Base-by-base conservation (phyloP, 2,113 vertebrate species). In the Solea senegalensis region DNA sequence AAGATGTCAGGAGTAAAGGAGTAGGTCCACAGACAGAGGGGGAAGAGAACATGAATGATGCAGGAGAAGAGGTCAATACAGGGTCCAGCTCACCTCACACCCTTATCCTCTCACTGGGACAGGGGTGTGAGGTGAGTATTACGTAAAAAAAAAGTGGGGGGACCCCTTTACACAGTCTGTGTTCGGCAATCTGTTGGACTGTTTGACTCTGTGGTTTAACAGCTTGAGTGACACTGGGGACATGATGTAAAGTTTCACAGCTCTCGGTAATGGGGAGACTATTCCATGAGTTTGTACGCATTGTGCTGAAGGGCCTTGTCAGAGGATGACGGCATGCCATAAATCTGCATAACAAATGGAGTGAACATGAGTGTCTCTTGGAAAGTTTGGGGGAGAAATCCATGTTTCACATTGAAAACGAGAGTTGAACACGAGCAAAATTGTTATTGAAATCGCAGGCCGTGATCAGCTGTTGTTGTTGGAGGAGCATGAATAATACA, bases 31-130 rank as follows among this genome's bases (percentile, higher is more conserved):
- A 60, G 60, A 63, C 39, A 60, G 58, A 73, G 26, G 46, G 55
- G 67, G 21, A 51, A 51, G 61, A 54, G 56, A 62, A 73, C 60
- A 80, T 64, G 64, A 74, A 71, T 72, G 75, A 84, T 77, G 76
- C 69, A 78, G 61, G 69, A 60, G 69, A 72, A 65, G 65, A 86
- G 80, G 79, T 83, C 78, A 85, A 45, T 0, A 16, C 0, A 79
- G 74, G 86, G 73, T 73, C 80, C 85, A 84, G 66, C 72, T 84
- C 84, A 83, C 86, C 87, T 88, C 88, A 87, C 87, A 83, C 85
- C 76, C 81, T 53, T 62, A 9, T 90, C 88, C 82, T 82, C 82
- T 59, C 64, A 40, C 54, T 52, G 78, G 52, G 62, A 61, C 63
- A 55, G 71, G 77, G 78, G 67, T 80, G 78, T 59, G 51, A 21